Evolutionary conservation across 2,888 invertebrate genomes (phyloP), one percentile per base, ranked within the genome.

Genomic region (Oxycera nigricornis): DNA sequence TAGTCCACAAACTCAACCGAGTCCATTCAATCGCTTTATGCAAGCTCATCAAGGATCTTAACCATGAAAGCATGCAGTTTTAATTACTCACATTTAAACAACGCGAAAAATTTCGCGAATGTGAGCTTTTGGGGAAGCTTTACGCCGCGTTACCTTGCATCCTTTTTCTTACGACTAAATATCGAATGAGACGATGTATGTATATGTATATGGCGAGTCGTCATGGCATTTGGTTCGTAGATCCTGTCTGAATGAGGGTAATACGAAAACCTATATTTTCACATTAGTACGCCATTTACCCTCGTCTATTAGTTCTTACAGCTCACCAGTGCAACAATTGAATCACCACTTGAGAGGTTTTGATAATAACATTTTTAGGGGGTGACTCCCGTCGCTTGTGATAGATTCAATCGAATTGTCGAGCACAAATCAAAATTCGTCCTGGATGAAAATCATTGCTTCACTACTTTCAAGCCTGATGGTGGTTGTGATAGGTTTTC

Each of bases 291-390:
- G 14, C 14, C 17, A 46, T 31, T 26, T 31, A n/a, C 61, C 65
- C 65, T 65, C 65, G 7, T 7, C 31, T 4, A 65, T 65, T 65
- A 65, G 65, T 65, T 24, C 65, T 65, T 65, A 65, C 41, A 39
- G 6, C 14, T 39, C 41, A 41, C n/a, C 14, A 31, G 35, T n/a
- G 11, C 24, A 14, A 65, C 39, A 30, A 28, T 59, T 9, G 28
- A 59, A 11, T 59, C 24, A 28, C 59, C 9, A 28, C 59, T 30
- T 9, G 17, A 24, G 20, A 20, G 52, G 52, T 20, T 20, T 20
- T 50, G 52, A 55, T 55, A 55, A 55, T 55, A 55, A 20, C 11
- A 11, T 4, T 2, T 57, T 57, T 31, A 61, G 31, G 61, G 61
- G 30, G 20, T 9, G 17, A 46, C 46, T 46, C 46, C 46, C 46